Evolutionary conservation across 2,888 invertebrate genomes (phyloP).

Genomic region (Drosophila ochracea): DNA sequence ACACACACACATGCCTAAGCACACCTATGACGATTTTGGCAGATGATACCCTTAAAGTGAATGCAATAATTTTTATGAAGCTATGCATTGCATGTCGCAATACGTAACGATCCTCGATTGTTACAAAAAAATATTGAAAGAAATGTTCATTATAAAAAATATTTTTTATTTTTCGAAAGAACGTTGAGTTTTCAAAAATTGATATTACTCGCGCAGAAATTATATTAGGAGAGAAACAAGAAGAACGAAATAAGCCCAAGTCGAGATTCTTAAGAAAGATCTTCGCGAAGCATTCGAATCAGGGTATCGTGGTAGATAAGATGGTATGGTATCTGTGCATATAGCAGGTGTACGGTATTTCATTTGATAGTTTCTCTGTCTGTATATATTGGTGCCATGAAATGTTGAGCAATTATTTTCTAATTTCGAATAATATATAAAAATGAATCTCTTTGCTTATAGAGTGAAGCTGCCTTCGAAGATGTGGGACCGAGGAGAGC

Average conservation of each 20-base stretch:
- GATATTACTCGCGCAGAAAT: neutral
- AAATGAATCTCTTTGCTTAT: neutral
- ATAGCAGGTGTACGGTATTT: neutral
- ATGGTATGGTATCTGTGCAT: neutral
- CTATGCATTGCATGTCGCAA: neutral
- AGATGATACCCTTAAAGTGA: conserved; percentile 15
- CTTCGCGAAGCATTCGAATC: neutral
- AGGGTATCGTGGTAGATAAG: neutral
- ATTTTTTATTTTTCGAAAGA: neutral
- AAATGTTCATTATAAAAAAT: neutral
- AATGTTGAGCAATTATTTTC: neutral
- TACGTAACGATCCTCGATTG: neutral
- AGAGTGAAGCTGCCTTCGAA: conserved; percentile 25
- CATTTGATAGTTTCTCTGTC: neutral
- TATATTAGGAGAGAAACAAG: neutral
- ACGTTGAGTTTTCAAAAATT: neutral
- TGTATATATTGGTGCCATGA: neutral
- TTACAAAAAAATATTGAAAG: too few relatives aligned
- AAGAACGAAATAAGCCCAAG: neutral
- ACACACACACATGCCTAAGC: neutral
- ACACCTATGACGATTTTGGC: conserved; percentile 7
- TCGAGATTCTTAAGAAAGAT: neutral
- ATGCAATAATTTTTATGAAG: neutral
- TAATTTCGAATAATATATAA: neutral
- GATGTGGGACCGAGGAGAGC: conserved; percentile 33